Evolutionary conservation across 1,140 invertebrate species (phyloP).

Genomic region (Nasonia giraulti): DNA sequence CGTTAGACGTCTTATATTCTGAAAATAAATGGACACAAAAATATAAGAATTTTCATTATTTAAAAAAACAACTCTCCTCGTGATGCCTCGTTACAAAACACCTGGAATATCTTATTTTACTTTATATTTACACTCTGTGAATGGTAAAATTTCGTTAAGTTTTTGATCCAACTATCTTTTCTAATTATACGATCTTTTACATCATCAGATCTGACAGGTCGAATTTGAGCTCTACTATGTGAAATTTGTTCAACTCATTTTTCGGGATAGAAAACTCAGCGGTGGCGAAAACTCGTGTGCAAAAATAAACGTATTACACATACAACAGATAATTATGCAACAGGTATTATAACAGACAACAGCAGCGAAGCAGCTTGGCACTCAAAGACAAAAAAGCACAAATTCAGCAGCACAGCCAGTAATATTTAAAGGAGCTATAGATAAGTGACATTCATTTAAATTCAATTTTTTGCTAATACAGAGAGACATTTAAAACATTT

Average conservation of each 20-base stretch:
- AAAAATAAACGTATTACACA: constrained; percentile 6
- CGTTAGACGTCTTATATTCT: constrained; percentile 47
- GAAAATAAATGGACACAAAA: constrained; percentile 19
- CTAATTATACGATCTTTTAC: not conserved
- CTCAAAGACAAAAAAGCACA: constrained; percentile 39
- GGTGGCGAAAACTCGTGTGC: constrained; percentile 3
- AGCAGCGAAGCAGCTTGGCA: constrained; percentile 46
- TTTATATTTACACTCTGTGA: not conserved
- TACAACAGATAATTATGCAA: constrained; percentile 22
- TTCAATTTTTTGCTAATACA: not conserved
- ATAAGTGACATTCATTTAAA: constrained; percentile 14
- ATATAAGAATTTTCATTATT: not conserved
- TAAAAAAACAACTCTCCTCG: not conserved
- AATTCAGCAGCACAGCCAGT: constrained; percentile 34
- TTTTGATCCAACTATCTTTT: constrained; percentile 9
- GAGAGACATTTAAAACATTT: not conserved
- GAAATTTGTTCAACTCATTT: not conserved
- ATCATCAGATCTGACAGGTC: no score
- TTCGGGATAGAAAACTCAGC: not conserved
- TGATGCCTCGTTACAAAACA: constrained; percentile 35
- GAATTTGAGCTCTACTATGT: not conserved
- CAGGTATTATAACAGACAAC: constrained; percentile 16
- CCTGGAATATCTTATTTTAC: constrained; percentile 32
- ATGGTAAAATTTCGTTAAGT: constrained; percentile 30
- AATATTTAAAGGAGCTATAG: not conserved